Evolutionary conservation across 1,140 invertebrate species (phyloP).

Genomic region (Penaeus chinensis): DNA sequence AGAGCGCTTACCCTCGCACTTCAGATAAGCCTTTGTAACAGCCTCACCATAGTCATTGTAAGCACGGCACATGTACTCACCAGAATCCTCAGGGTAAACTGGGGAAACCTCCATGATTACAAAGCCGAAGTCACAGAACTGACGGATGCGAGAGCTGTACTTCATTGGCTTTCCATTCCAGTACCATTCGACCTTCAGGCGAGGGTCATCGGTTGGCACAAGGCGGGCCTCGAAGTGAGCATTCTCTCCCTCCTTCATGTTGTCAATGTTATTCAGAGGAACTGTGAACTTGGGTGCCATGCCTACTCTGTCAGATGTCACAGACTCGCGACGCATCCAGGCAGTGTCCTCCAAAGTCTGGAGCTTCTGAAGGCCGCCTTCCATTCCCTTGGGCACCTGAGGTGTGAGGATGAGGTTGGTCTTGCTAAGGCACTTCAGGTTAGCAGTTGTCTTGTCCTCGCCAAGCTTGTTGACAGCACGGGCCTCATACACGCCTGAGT

Average conservation of each 20-base stretch:
- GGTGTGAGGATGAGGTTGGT: slow-evolving; percentile 93
- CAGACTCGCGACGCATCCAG: slow-evolving; percentile 78
- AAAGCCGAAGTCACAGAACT: slow-evolving; percentile 95
- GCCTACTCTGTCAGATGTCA: slow-evolving; percentile 77
- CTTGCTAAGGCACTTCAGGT: slow-evolving; percentile 88
- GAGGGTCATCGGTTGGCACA: slow-evolving; percentile 93
- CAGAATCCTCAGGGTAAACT: slow-evolving; percentile 93
- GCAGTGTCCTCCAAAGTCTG: slow-evolving; percentile 91
- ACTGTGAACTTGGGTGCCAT: slow-evolving; percentile 92
- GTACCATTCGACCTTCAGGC: slow-evolving; percentile 94
- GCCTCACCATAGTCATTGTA: slow-evolving; percentile 92
- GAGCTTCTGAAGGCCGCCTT: slow-evolving; percentile 90
- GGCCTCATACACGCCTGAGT: slow-evolving; percentile 93
- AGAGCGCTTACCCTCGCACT: slow-evolving; percentile 84
- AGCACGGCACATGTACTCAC: slow-evolving; percentile 92
- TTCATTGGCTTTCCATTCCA: slow-evolving; percentile 91
- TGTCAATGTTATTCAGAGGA: slow-evolving; percentile 87
- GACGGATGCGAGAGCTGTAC: slow-evolving; percentile 90
- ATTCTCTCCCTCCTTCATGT: slow-evolving; percentile 88
- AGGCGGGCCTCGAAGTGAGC: slow-evolving; percentile 94
- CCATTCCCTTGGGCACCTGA: slow-evolving; percentile 92
- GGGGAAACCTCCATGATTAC: slow-evolving; percentile 93
- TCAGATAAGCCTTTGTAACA: slow-evolving; percentile 90
- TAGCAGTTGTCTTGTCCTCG: slow-evolving; percentile 87
- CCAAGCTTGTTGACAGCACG: slow-evolving; percentile 92